Base-by-base conservation (phyloP, 2,797 vertebrate species). In the Epinephelus coioides region DNA sequence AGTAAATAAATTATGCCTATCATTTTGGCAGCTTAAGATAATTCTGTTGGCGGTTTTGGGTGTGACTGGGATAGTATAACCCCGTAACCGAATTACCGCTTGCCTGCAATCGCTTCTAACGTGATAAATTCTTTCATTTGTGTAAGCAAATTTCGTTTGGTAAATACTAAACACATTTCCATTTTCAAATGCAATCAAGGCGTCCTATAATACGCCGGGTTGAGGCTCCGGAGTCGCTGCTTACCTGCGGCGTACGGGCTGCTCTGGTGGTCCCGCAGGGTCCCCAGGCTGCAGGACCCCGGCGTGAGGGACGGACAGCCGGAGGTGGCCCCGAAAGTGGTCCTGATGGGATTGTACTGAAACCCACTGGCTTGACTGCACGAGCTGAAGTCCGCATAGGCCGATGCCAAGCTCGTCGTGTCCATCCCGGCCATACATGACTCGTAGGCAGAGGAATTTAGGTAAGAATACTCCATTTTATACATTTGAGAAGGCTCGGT, bases 391-490 rank as follows among this genome's bases (percentile, higher is more conserved):
- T 99, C 98, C 95, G 98, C 98, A 92, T 99, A 99, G 92, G 98
- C 98, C 95, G 98, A 99, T 92, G 98, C 98, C 97, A 99, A 94
- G 94, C 98, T 99, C 82, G 98, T 97, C 76, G 98, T 99, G 97
- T 99, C 98, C 98, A 99, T 99, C 92, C 98, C 98, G 95, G 98
- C 98, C 98, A 99, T 99, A 97, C 98, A 99, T 89, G 98, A 99
- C 97, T 99, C 98, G 97, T 99, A 99, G 97, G 98, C 98, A 95
- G 98, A 99, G 97, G 98, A 99, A 97, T 99, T 99, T 96, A 99
- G 98, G 98, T 99, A 99, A 97, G 98, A 99, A 97, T 99, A 99
- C 97, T 99, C 98, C 98, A 99, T 99, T 99, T 99, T 99, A 99
- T 99, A 99, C 98, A 99, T 99, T 93, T 97, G 98, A 98, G 97